Percentiles rank a stretch among this genome's conserved stretches.
These are phyloP conservation scores for Volucella inanis DNA, from an alignment of 2,888 invertebrate genomes.

Conservation along the genomic window DNA sequence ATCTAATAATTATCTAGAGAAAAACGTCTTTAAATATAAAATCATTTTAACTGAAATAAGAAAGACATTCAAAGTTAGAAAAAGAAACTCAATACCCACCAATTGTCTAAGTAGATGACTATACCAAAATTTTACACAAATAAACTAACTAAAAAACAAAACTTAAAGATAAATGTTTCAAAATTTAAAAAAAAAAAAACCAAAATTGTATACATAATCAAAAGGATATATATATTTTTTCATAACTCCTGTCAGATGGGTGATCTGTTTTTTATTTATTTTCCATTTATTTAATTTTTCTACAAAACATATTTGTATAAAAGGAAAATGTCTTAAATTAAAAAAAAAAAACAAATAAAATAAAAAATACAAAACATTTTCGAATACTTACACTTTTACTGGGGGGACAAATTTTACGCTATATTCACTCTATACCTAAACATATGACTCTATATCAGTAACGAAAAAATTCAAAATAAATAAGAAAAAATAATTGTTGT, in stretches of 20 bases:
- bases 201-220: neutral
- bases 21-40: conserved; percentile 6
- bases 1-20: too few species aligned
- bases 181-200: too few species aligned
- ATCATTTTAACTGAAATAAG: conserved; percentile 5
- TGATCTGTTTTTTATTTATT: conserved; percentile 75
- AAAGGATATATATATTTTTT: conserved; percentile 55
- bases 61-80: conserved; percentile 11
- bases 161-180: conserved; percentile 3
- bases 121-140: neutral
- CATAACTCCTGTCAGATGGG: conserved; percentile 84
- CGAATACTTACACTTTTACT: neutral
- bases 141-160: neutral
- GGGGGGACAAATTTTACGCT: conserved; percentile 73
- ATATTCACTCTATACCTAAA: conserved; percentile 56
- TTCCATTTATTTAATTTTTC: conserved; percentile 16
- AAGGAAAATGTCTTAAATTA: conserved; percentile 10
- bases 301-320: conserved; percentile 27
- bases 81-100: conserved; percentile 58
- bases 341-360: conserved; percentile 25
- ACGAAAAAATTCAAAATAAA: conserved; percentile 11
- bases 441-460: conserved; percentile 39
- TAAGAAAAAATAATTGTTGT: conserved; percentile 34
- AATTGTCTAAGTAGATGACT: conserved; percentile 43
- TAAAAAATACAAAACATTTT: conserved; percentile 16